Evolutionary conservation across 2,797 vertebrate species (phyloP).

Genomic region (Danio tinwini): DNA sequence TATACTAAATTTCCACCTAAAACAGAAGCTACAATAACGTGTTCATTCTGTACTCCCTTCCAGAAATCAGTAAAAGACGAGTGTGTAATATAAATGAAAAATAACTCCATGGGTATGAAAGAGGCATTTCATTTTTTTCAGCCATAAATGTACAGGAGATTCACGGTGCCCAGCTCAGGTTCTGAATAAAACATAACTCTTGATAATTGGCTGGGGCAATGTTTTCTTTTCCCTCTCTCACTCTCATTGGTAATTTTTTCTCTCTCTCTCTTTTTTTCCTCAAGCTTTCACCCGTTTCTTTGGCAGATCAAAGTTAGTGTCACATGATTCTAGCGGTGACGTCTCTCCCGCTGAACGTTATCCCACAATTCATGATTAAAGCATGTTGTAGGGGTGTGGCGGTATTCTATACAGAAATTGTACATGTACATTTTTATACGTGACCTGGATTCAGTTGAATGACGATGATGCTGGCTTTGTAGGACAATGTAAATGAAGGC

Average conservation of each 20-base stretch:
- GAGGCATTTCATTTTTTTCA: conserved; percentile 43
- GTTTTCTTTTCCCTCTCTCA: conserved; percentile 67
- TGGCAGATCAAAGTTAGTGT: conserved; percentile 80
- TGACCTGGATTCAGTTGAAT: conserved; percentile 51
- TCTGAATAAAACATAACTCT: conserved; percentile 72
- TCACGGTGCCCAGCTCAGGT: conserved; percentile 55
- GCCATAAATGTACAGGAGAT: conserved; percentile 57
- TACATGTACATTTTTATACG: conserved; percentile 43
- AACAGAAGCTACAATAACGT: conserved; percentile 39
- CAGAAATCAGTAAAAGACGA: conserved; percentile 35
- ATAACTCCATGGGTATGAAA: conserved; percentile 49
- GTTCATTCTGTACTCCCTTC: conserved; percentile 26
- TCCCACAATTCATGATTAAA: conserved; percentile 78
- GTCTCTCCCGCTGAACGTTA: conserved; percentile 73
- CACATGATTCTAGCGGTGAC: conserved; percentile 75
- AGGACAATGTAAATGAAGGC: conserved; percentile 15
- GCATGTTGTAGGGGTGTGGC: conserved; percentile 63
- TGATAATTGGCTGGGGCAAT: conserved; percentile 73
- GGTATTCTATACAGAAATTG: conserved; percentile 50
- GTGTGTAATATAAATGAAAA: conserved; percentile 56
- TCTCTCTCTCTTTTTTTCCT: conserved; percentile 64
- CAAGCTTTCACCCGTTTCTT: conserved; percentile 75
- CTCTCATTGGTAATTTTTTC: conserved; percentile 77
- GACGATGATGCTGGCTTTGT: background rate
- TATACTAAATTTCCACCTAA: background rate